Evolutionary conservation across 2,797 vertebrate genomes (phyloP).

Genomic region (Fistularia tabacaria): DNA sequence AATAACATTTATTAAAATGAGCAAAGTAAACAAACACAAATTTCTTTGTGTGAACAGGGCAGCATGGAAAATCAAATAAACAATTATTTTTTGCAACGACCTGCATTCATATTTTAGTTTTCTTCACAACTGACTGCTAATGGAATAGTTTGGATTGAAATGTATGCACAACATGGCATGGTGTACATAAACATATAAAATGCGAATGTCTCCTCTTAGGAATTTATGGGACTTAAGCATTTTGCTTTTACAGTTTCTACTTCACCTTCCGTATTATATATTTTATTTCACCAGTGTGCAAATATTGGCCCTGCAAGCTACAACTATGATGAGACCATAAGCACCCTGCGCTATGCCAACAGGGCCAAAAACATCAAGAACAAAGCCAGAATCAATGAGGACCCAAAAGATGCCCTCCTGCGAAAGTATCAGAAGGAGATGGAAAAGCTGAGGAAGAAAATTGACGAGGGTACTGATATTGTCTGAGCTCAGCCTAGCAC

Average conservation of each 20-base stretch:
- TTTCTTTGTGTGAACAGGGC: not conserved
- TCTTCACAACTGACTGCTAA: no score
- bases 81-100: no score
- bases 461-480: slow-evolving; percentile 83
- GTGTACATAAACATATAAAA: no score
- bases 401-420: slow-evolving; percentile 94
- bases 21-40: not conserved
- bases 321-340: slow-evolving; percentile 98
- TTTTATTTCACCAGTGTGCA: slow-evolving; percentile 81
- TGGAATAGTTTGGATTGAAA: no score
- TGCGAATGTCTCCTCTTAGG: not conserved
- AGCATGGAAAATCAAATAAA: no score
- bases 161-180: no score
- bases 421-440: slow-evolving; percentile 99
- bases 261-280: no score
- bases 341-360: slow-evolving; percentile 94
- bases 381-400: slow-evolving; percentile 98
- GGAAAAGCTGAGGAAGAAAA: slow-evolving; percentile 94
- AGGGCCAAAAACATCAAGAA: slow-evolving; percentile 99
- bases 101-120: no score
- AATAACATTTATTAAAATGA: no score
- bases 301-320: slow-evolving; percentile 98
- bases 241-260: not conserved
- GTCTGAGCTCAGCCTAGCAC: not conserved
- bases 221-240: slow-evolving; percentile 2